Conservation (phyloP, 2,797 vertebrate genomes). For the Phoeniculus purpureus region DNA sequence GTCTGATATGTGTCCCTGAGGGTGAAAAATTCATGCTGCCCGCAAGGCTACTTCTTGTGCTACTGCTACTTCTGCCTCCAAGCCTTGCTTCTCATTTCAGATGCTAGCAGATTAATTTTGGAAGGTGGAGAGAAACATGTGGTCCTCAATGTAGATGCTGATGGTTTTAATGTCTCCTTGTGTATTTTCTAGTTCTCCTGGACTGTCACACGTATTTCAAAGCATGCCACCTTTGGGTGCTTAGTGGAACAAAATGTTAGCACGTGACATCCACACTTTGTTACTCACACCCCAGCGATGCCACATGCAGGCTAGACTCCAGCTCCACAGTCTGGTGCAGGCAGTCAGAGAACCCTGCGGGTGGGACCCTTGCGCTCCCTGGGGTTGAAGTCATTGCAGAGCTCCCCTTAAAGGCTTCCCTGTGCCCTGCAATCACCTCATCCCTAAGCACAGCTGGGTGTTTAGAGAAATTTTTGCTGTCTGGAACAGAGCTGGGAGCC, state of each 20-base stretch:
- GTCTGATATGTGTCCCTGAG: background rate
- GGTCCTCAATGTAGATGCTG: fast-evolving
- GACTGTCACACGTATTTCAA: background rate
- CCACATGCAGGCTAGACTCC: background rate
- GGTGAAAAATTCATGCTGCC: background rate
- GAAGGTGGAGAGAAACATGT: background rate
- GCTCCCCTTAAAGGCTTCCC: background rate
- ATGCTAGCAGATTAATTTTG: background rate
- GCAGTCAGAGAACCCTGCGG: background rate
- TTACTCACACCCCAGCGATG: background rate
- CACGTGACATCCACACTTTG: fast-evolving
- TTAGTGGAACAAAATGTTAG: background rate
- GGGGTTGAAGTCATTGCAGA: background rate
- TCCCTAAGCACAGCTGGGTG: background rate
- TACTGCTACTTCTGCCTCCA: background rate
- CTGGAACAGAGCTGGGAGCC: background rate
- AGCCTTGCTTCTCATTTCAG: background rate
- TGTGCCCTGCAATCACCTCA: background rate
- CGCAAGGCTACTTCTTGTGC: background rate
- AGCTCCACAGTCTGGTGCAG: background rate
- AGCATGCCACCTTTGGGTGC: background rate
- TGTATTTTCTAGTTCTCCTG: background rate
- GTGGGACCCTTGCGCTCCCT: background rate
- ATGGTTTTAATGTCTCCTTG: background rate
- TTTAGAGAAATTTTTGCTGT: background rate